Percentiles rank a stretch among this genome's conserved stretches.
These are phyloP conservation scores for Crossaster papposus DNA, from an alignment of 53 echinoderm and acorn worm genomes.

Conservation along the genomic window DNA sequence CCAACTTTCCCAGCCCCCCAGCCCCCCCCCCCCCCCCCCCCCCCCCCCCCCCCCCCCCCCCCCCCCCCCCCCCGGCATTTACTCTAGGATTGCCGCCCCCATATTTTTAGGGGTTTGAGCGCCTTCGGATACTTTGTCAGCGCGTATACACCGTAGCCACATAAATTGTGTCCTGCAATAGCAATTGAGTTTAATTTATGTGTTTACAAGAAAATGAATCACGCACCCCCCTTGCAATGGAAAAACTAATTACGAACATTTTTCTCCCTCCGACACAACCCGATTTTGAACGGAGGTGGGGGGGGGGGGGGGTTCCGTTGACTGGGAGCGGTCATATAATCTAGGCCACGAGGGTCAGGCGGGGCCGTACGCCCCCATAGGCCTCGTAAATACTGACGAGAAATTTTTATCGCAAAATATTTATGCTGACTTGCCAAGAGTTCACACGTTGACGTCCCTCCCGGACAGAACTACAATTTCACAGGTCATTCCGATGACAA, in stretches of 20 bases:
- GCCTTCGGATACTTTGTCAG: background rate
- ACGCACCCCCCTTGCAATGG: constrained; percentile 10
- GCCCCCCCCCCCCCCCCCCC: no score
- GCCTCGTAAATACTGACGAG: constrained; percentile 10
- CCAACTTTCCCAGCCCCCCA: no score
- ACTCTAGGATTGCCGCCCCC: no score
- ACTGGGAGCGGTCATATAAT: constrained; percentile 47
- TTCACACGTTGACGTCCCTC: constrained; percentile 8
- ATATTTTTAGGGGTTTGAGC: no score
- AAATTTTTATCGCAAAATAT: constrained; percentile 15
- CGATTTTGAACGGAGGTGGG: background rate
- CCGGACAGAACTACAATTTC: constrained; percentile 9
- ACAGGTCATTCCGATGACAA: background rate
- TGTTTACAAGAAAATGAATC: constrained; percentile 34
- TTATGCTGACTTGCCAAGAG: background rate
- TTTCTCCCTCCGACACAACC: background rate
- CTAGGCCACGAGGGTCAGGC: constrained; percentile 36
- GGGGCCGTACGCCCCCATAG: constrained; percentile 26
- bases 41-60: no score
- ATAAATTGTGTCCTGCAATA: background rate
- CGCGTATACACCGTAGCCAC: background rate
- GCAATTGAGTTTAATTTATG: constrained; percentile 17
- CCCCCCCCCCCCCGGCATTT: no score
- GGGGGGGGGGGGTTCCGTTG: background rate
- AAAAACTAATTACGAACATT: constrained; percentile 5